Base-by-base conservation (phyloP, 2,888 invertebrate genomes). In the Phymatocera aterrima region DNA sequence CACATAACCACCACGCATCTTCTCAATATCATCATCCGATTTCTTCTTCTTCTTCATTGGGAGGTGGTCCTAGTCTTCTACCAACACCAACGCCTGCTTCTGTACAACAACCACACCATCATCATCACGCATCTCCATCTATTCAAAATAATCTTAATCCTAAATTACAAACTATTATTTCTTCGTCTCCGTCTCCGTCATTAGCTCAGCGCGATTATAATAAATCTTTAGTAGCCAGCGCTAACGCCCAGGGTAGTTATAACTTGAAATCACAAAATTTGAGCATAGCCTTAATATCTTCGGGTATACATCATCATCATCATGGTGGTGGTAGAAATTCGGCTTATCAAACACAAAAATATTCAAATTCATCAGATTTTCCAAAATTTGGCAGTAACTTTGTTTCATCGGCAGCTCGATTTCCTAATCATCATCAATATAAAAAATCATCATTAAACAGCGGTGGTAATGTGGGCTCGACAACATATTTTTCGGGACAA, bases 61-160 rank as follows among this genome's bases (percentile, higher is more conserved):
- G 78, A 18, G 83, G 82, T 60, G 84, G 85, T 28, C 79, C 83
- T 40, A 90, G 88, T 79, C 84, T 90, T n/a, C 80, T 90, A 21
- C 89, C 90, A 2, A 89, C 89, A 12, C 89, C 89, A 24, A 80
- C 84, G 15, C 81, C 84, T 15, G 43, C 77, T 12, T 60, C 51
- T 10, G 82, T 83, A 43, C 77, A 77, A 48, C 72, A 28, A 18
- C 72, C 31, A 18, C 72, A 72, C 21, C 65, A 68, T 15, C 72
- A 28, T 51, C 72, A 51, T 34, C 72, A 72, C 12, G n/a, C 68
- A 61, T 34, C 85, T 83, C 61, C 83, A 0, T 85, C 80, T 54
- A 86, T 86, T 61, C 78, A 81, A n/a, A 60, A 46, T 40, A 78
- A 60, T 24, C 84, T 85, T 72, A 79, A 79, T 57, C 82, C 80